These are phyloP conservation scores for Acrobasis suavella DNA, from an alignment of 2,888 invertebrate genomes.

Conservation along the genomic window DNA sequence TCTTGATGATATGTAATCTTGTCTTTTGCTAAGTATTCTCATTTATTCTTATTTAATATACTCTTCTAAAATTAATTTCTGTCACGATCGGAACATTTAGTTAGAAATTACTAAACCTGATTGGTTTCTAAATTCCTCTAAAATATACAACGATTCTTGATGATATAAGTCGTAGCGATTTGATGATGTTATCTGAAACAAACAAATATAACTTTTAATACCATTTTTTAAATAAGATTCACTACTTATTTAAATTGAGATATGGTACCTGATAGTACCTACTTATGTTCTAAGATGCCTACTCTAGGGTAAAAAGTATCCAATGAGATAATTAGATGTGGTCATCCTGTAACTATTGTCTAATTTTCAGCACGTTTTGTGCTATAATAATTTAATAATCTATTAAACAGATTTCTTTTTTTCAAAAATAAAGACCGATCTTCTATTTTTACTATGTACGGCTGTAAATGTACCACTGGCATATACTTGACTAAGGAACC, in stretches of 20 bases:
- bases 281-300: too few species aligned
- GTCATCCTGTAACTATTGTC: too few species aligned
- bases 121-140: conserved; percentile 50
- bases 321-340: too few species aligned
- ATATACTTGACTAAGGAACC: too few species aligned
- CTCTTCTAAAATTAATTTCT: conserved; percentile 53
- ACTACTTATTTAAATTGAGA: not conserved
- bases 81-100: conserved; percentile 47
- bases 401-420: too few species aligned
- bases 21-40: conserved; percentile 54
- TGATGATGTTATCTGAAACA: conserved; percentile 66
- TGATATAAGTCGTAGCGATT: conserved; percentile 49
- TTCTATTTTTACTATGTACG: too few species aligned
- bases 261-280: too few species aligned
- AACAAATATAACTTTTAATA: conserved; percentile 30
- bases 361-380: too few species aligned
- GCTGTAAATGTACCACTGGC: too few species aligned
- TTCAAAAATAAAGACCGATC: too few species aligned
- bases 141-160: conserved; percentile 36
- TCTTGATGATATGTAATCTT: conserved; percentile 45
- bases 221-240: not conserved
- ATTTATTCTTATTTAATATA: conserved; percentile 56
- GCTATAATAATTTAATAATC: too few species aligned
- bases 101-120: conserved; percentile 49
- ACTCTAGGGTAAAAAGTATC: too few species aligned